These are phyloP conservation scores for Plagodis pulveraria DNA, from an alignment of 2,888 invertebrate genomes.

Conservation along the genomic window DNA sequence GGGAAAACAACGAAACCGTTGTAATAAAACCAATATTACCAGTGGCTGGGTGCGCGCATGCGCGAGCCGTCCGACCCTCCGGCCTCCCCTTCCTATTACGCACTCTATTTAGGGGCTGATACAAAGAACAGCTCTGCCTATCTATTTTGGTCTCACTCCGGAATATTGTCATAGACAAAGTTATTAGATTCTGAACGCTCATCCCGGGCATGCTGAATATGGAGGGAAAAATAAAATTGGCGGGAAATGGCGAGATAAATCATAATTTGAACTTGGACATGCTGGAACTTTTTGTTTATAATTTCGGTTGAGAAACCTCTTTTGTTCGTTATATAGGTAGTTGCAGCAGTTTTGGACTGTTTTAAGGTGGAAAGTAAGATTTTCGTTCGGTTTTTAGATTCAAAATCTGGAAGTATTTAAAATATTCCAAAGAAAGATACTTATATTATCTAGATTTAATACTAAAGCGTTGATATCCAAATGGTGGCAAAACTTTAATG, in stretches of 20 bases:
- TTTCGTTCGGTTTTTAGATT: no score
- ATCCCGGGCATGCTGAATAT: slow-evolving; percentile 46
- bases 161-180: slow-evolving; percentile 77
- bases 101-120: slow-evolving; percentile 83
- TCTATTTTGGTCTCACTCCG: slow-evolving; percentile 79
- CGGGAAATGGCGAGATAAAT: slow-evolving; percentile 46
- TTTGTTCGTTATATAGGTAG: no score
- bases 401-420: no score
- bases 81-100: slow-evolving; percentile 80
- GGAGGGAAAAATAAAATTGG: slow-evolving; percentile 44
- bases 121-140: slow-evolving; percentile 78
- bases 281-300: no score
- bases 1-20: slow-evolving; percentile 71
- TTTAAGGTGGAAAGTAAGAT: no score
- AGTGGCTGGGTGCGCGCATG: slow-evolving; percentile 63
- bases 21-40: slow-evolving; percentile 79
- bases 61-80: slow-evolving; percentile 55
- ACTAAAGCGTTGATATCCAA: no score
- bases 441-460: no score
- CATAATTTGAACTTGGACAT: slow-evolving; percentile 15
- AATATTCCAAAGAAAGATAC: no score
- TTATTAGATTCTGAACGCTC: slow-evolving; percentile 70
- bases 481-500: no score
- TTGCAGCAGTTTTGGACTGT: no score
- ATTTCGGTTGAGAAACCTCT: no score